Base-by-base conservation (phyloP, 2,888 invertebrate genomes). In the Euzophera pinguis region DNA sequence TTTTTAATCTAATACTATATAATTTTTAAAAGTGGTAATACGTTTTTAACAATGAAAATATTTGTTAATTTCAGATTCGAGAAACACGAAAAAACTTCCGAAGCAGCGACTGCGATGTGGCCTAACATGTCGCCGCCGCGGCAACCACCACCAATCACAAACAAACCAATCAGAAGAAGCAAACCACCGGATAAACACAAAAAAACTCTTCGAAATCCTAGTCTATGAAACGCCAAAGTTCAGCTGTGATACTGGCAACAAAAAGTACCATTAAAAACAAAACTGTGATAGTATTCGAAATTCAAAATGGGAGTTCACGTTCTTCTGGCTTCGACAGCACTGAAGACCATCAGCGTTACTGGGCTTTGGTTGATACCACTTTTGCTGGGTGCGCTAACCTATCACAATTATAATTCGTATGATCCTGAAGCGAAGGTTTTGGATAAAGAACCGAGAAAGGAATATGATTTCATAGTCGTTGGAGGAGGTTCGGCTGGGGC, bases 401-500 rank as follows among this genome's bases (percentile, higher is more conserved):
- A 94, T 71, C 94, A 95, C 71, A 94, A 94, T 62, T 97, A 97
- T 76, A 95, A 95, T 73, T 92, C 92, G 29, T 91, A 94, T 17
- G 97, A 97, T 71, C 97, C 97, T 0, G 97, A 97, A 79, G 93
- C 95, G 1, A 92, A 92, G 47, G 93, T 95, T 0, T 86, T 93
- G 56, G 94, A 96, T 68, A 93, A 92, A 58, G 92, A 93, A 55
- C 93, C 92, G 22, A 84, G 94, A 10, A 88, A 89, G n/a, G 95
- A 96, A 70, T 97, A 97, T 74, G 97, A 97, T 73, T 97, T 97
- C 70, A 91, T 97, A 22, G 92, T 97, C 1, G 91, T 97, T 3
- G 97, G 97, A 2, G 96, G 95, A 1, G 98, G 98, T 0, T 96
- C 97, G 0, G 97, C 97, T 0, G 97, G 97, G 0, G 96, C 97